phyloP scores from a whole-genome alignment of 2,888 invertebrate genomes.

The Heterodera filipjevi region DNA sequence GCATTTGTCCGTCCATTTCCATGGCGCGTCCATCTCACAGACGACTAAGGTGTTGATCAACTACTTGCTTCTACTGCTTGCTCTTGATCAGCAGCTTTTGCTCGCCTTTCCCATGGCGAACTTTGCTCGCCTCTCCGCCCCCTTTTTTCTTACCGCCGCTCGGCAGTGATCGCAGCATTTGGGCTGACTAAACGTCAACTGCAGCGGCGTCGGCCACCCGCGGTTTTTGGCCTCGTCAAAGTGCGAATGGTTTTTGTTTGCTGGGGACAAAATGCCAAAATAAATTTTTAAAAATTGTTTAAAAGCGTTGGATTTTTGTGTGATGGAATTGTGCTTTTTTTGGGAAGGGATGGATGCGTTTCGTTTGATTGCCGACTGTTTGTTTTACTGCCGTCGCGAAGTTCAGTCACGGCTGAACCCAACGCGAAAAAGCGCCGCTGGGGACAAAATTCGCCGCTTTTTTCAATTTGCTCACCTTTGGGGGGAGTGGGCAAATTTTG shows the following conservation, averaged over 20 bases:
- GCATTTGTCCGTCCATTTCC: no score
- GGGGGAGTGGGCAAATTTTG: background rate
- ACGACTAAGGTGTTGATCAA: no score
- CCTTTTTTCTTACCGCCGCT: background rate
- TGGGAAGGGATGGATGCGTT: background rate
- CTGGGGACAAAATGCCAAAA: background rate
- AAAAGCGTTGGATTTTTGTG: background rate
- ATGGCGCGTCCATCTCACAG: no score
- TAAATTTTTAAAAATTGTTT: background rate
- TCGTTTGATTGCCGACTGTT: background rate
- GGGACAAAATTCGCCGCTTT: background rate
- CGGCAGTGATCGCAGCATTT: background rate
- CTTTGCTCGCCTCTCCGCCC: background rate
- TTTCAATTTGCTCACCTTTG: background rate
- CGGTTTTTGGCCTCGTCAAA: constrained; percentile 1
- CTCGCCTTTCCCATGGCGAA: no score
- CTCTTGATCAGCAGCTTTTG: no score
- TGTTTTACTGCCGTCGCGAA: background rate
- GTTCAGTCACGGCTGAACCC: background rate
- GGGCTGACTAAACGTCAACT: background rate
- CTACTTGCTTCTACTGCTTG: no score
- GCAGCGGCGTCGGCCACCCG: background rate
- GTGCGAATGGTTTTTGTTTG: background rate
- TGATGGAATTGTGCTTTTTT: background rate
- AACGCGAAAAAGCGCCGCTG: background rate